These are phyloP conservation scores for Gasteruption jaculator DNA, from an alignment of 2,888 invertebrate genomes.

Conservation along the genomic window DNA sequence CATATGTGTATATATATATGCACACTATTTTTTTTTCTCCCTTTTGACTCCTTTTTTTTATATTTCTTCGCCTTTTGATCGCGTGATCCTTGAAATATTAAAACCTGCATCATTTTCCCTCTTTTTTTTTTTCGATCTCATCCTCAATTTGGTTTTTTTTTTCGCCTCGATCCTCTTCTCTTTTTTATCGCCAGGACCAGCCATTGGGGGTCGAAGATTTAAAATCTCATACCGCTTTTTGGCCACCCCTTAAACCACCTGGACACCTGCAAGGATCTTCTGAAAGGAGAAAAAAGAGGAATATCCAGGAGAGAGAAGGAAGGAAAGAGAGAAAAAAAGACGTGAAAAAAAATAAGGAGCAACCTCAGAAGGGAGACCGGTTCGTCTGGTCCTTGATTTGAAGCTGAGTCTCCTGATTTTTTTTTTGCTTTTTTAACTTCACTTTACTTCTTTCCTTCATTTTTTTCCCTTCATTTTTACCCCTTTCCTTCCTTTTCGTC, in stretches of 20 bases:
- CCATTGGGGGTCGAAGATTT: slow-evolving; percentile 27
- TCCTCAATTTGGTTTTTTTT: slow-evolving; percentile 15
- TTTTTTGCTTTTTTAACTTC: slow-evolving; percentile 25
- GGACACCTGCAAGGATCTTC: slow-evolving; percentile 35
- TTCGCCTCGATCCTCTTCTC: slow-evolving; percentile 4
- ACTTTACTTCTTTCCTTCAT: slow-evolving; percentile 14
- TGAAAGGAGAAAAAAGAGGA: slow-evolving; percentile 17
- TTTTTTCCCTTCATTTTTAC: slow-evolving; percentile 8
- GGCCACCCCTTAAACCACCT: slow-evolving; percentile 23
- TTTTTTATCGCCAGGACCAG: slow-evolving; percentile 10
- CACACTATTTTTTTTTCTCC: too few relatives aligned
- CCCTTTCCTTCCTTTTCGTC: slow-evolving; percentile 14
- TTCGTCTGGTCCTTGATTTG: slow-evolving; percentile 44
- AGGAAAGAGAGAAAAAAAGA: slow-evolving; percentile 17
- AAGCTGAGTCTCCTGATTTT: slow-evolving; percentile 34
- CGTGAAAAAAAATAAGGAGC: slow-evolving; percentile 27
- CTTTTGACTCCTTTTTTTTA: too few relatives aligned
- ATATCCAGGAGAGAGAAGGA: slow-evolving; percentile 13
- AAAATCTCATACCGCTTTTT: slow-evolving; percentile 24
- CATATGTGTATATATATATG: too few relatives aligned
- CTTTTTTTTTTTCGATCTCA: too few relatives aligned
- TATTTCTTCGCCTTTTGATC: too few relatives aligned
- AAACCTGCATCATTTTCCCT: too few relatives aligned
- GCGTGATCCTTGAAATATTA: too few relatives aligned
- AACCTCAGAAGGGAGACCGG: slow-evolving; percentile 37